Evolutionary conservation across 2,797 vertebrate species (phyloP), one percentile per base, ranked within the genome.

Genomic region (Benthosema pterotum): DNA sequence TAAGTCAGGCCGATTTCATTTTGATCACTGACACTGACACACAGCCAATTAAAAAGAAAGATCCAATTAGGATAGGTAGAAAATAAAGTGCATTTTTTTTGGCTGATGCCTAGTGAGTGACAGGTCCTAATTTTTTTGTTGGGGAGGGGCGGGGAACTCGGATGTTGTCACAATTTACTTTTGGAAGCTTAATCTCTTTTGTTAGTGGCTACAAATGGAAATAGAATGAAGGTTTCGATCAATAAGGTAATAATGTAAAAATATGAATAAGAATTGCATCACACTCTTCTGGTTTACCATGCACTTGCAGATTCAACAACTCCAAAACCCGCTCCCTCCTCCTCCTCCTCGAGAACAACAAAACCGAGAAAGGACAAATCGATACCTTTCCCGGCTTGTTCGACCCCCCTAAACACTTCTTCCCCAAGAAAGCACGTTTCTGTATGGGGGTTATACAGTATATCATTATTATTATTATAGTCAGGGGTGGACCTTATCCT

Each of bases 61-160:
- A 75, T 78, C 76, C 79, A 87, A 83, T 82, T 85, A 67, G 70
- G 69, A 71, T 72, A 68, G 71, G 75, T 89, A 88, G 48, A 88
- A 91, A 92, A 90, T 90, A 92, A 92, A 92, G 90, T 92, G 89
- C 89, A 85, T 88, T 87, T 25, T 87, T 25, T 83, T 83, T 83
- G 62, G 75, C 79, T 83, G 75, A 19, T 57, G 69, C 81, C 65
- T 38, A 63, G 66, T 59, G 76, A 76, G 5, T n/a, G n/a, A n/a
- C n/a, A n/a, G 51, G 52, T 75, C 58, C 43, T 63, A 73, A 61
- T 60, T 75, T 49, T 25, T 25, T n/a, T n/a, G n/a, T n/a, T n/a
- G n/a, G n/a, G n/a, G n/a, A n/a, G n/a, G n/a, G n/a, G n/a, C 42
- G 11, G 70, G 62, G 28, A 67, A 60, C 53, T 69, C 64, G 66